Evolutionary conservation across 2,797 vertebrate genomes (phyloP).

Genomic region (Sebastes nivosus): DNA sequence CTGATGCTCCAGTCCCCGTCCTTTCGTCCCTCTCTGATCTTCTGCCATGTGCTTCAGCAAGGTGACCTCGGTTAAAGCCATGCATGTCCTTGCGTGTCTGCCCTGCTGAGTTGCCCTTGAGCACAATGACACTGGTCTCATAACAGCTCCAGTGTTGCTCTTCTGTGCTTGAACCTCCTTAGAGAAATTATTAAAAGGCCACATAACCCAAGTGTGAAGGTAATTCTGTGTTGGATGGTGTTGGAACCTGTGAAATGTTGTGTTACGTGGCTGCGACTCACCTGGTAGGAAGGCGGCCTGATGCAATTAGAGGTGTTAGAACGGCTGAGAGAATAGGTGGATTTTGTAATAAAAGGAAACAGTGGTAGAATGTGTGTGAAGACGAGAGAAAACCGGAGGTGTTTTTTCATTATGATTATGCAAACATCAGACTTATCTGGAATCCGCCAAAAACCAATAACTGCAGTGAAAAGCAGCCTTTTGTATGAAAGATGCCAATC

Average conservation of each 20-base stretch:
- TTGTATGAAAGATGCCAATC: neutral
- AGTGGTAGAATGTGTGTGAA: neutral
- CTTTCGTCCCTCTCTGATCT: conserved; percentile 9
- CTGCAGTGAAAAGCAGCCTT: neutral
- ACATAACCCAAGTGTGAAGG: neutral
- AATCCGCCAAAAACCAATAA: neutral
- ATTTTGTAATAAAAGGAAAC: neutral
- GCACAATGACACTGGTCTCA: neutral
- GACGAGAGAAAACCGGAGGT: neutral
- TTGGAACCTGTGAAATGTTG: neutral
- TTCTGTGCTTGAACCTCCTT: neutral
- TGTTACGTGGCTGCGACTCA: conserved; percentile 21
- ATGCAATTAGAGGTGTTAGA: conserved; percentile 21
- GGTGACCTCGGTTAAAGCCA: neutral
- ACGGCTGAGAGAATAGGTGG: neutral
- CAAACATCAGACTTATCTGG: neutral
- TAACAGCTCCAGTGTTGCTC: neutral
- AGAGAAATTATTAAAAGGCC: neutral
- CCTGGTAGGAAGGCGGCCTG: neutral
- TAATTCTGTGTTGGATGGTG: neutral
- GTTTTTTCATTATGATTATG: conserved; percentile 7
- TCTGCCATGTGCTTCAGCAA: neutral
- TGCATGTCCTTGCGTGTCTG: neutral
- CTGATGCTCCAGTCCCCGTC: neutral
- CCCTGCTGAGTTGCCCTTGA: conserved; percentile 1